These are phyloP conservation scores for Monomorium pharaonis DNA, from an alignment of 1,140 invertebrate species.

Conservation along the genomic window DNA sequence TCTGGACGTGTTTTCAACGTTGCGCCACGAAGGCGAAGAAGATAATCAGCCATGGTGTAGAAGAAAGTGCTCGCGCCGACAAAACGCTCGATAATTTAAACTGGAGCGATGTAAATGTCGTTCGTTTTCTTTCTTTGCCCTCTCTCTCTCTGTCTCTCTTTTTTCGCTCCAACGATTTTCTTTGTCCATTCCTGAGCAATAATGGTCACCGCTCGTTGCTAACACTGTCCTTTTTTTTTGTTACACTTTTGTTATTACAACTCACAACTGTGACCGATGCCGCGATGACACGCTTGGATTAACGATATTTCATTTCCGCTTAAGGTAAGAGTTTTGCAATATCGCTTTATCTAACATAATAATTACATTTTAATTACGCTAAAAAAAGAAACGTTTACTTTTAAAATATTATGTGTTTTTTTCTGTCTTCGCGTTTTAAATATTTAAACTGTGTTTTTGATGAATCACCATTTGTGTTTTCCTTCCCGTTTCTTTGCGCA, in stretches of 20 bases:
- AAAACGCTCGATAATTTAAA: conserved; percentile 53
- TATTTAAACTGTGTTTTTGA: too few relatives aligned
- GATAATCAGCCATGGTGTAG: conserved; percentile 48
- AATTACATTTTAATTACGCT: background rate
- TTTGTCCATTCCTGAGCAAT: background rate
- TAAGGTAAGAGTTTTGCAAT: background rate
- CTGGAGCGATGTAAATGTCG: conserved; percentile 56
- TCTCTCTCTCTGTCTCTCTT: too few relatives aligned
- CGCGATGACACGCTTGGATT: background rate
- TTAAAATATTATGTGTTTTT: too few relatives aligned
- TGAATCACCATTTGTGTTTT: too few relatives aligned
- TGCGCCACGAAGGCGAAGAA: background rate
- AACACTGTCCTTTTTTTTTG: background rate
- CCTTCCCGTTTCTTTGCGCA: too few relatives aligned
- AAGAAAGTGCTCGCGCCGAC: conserved; percentile 25
- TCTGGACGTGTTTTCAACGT: conserved; percentile 9
- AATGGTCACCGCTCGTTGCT: background rate
- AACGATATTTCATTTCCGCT: background rate
- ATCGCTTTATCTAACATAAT: background rate
- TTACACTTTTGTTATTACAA: conserved; percentile 7
- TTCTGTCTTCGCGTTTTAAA: too few relatives aligned
- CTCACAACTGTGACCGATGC: background rate
- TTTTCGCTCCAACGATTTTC: background rate
- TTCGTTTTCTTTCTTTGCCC: background rate
- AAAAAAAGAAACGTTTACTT: too few relatives aligned